A percentile compares a stretch with the other conserved stretches of the same genome.
These are phyloP conservation scores for Oreochromis spilurus DNA, from an alignment of 2,113 vertebrate species.

Conservation along the genomic window DNA sequence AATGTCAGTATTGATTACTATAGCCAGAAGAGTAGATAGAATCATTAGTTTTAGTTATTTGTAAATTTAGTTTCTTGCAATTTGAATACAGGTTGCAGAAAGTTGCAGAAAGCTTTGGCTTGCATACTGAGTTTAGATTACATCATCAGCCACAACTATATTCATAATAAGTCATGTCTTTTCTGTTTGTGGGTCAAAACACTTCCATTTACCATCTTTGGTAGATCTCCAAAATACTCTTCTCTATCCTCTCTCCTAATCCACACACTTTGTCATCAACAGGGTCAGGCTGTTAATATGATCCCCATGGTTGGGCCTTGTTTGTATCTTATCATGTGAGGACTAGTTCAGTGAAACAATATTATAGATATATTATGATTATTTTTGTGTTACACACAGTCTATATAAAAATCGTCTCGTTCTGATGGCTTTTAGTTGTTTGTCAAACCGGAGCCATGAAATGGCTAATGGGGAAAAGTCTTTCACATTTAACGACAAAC, in stretches of 20 bases:
- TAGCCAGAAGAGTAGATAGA: background rate
- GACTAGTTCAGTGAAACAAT: background rate
- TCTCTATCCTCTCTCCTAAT: background rate
- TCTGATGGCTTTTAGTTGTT: conserved; percentile 37
- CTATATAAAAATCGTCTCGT: background rate
- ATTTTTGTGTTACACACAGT: conserved; percentile 30
- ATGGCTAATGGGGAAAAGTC: conserved; percentile 46
- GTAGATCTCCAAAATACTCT: background rate
- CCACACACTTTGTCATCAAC: background rate
- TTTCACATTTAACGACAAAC: conserved; percentile 54
- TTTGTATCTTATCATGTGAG: background rate
- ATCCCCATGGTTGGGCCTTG: background rate
- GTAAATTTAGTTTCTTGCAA: background rate
- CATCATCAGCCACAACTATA: background rate
- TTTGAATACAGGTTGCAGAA: background rate
- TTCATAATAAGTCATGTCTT: background rate
- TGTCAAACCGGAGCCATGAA: conserved; percentile 47
- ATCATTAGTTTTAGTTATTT: background rate
- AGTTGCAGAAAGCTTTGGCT: background rate
- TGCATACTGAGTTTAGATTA: background rate
- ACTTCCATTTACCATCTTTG: background rate
- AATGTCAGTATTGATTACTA: background rate
- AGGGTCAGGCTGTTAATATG: background rate
- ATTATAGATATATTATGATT: background rate
- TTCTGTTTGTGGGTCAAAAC: background rate